These are phyloP conservation scores for Esperia sulphurella DNA, from an alignment of 2,888 invertebrate species.

Conservation along the genomic window DNA sequence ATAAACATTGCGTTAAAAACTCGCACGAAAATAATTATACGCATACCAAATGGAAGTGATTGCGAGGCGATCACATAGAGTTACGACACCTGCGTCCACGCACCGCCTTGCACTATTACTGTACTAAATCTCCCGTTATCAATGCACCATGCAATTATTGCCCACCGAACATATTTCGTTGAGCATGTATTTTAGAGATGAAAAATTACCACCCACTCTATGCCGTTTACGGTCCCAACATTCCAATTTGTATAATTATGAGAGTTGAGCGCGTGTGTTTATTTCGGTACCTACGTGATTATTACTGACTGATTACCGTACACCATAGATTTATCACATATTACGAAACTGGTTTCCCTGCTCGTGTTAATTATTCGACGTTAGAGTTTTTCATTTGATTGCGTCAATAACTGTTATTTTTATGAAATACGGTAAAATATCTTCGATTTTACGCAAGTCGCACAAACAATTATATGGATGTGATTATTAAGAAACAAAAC, in stretches of 20 bases:
- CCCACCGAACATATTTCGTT: conserved; percentile 10
- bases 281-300: conserved; percentile 4
- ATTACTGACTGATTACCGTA: conserved; percentile 2
- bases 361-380: not conserved
- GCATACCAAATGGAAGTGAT: not conserved
- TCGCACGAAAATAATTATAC: not conserved
- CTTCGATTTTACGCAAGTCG: not conserved
- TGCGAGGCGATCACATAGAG: conserved; percentile 6
- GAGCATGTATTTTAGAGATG: conserved; percentile 18
- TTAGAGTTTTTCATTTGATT: not conserved
- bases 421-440: not conserved
- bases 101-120: conserved; percentile 6
- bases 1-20: not conserved
- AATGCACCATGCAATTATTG: conserved; percentile 18
- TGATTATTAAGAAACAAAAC: no score
- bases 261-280: conserved; percentile 7
- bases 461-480: no score
- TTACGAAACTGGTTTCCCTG: not conserved
- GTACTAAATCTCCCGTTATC: conserved; percentile 19
- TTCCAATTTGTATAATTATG: conserved; percentile 17
- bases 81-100: conserved; percentile 8
- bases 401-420: not conserved
- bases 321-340: not conserved
- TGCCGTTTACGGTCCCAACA: conserved; percentile 12
- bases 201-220: conserved; percentile 14